A percentile compares a stretch with the other conserved stretches of the same genome.
phyloP scores from a whole-genome alignment of 2,888 invertebrate genomes.

The Aphrophora alni region DNA sequence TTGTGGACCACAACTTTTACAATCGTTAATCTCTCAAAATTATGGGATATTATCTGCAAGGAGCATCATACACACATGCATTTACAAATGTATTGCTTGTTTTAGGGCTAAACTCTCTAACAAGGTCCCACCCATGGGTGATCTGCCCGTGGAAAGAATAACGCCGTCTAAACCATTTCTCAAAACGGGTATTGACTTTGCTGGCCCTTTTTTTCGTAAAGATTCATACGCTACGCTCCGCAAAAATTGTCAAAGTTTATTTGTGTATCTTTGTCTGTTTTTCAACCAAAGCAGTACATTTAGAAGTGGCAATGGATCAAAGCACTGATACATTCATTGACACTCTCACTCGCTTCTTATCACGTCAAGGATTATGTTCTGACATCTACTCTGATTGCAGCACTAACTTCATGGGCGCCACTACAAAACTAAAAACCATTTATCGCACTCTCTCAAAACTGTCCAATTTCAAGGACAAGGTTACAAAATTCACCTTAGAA shows the following conservation, averaged over 20 bases:
- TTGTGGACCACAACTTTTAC: not conserved
- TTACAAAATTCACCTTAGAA: no score
- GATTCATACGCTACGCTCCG: slow-evolving; percentile 16
- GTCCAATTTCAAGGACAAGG: no score
- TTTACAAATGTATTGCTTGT: slow-evolving; percentile 20
- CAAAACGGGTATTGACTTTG: slow-evolving; percentile 12
- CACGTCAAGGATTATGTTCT: no score
- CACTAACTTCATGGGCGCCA: no score
- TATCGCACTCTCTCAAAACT: no score
- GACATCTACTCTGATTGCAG: no score
- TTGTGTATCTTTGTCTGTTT: slow-evolving; percentile 52
- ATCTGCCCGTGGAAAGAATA: slow-evolving; percentile 16
- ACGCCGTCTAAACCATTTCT: slow-evolving; percentile 14
- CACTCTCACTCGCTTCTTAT: no score
- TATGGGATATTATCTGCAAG: slow-evolving; percentile 21
- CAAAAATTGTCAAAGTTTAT: slow-evolving; percentile 42
- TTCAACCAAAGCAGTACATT: slow-evolving; percentile 52
- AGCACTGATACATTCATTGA: no score
- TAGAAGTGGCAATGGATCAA: slow-evolving; percentile 45
- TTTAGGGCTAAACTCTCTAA: not conserved
- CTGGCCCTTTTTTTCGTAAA: slow-evolving; percentile 34
- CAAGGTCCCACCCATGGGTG: slow-evolving; percentile 14
- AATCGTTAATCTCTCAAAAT: not conserved
- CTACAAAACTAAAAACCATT: no score
- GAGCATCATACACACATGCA: not conserved